Base-by-base conservation (phyloP, 2,113 vertebrate genomes). In the Dasypus novemcinctus region DNA sequence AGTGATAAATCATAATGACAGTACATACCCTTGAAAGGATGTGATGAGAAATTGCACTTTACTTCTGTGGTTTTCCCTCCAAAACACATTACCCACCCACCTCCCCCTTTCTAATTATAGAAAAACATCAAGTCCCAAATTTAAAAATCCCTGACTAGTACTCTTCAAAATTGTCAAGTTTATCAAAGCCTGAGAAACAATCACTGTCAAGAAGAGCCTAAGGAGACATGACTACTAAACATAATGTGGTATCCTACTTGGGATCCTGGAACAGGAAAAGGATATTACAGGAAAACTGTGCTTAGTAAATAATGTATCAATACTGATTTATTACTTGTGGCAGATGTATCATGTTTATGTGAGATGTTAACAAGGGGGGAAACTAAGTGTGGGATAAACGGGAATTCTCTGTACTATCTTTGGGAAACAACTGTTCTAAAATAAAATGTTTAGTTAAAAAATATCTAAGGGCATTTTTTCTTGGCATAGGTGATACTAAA, bases 371-470 rank as follows among this genome's bases (percentile, higher is more conserved):
- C 2, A 84, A 63, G 2, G 64, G 0, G 11, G 41, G 36, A 61
- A 31, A 88, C 7, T 38, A 4, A n/a, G 21, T 84, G 25, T 63
- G 31, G 21, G 27, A 33, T 72, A 72, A 81, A 54, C 1, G 23
- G 33, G 86, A 94, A 79, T 36, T 78, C 59, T 83, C 46, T 49
- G 11, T 23, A 69, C 38, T 46, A 78, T 25, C 46, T 84, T 96
- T 79, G 92, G 33, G 88, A 68, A 75, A 71, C n/a, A 95, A 95
- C 46, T 91, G 4, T 71, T 89, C n/a, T 75, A 87, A 93, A 79
- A 94, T 43, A 69, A 29, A 95, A 49, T 25, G 15, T 49, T 43
- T 59, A 38, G 78, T 93, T 52, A 29, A 57, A 94, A 85, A 75
- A 49, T 76, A 85, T 49, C 86, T 86, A 76, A 87, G 29, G 33